phyloP scores from a whole-genome alignment of 2,113 vertebrate species.

The Leucoraja erinaceus region DNA sequence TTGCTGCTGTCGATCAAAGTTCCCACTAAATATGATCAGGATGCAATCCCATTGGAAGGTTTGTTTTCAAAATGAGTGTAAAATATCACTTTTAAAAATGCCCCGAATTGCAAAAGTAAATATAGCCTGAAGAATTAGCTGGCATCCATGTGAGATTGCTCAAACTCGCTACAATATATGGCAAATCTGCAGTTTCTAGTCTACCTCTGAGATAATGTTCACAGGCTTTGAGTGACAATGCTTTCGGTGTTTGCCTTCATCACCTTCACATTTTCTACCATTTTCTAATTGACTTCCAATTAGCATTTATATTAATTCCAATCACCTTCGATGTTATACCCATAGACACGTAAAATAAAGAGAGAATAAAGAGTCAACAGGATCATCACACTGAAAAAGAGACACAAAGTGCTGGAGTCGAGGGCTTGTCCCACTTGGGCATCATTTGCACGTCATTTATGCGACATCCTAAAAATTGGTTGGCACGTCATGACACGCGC shows the following conservation, averaged over 20 bases:
- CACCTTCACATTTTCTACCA: background rate
- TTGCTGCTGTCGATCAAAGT: background rate
- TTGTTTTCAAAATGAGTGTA: background rate
- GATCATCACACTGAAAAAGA: background rate
- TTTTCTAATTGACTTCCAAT: background rate
- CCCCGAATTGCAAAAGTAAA: background rate
- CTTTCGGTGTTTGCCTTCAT: background rate
- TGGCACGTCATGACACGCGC: too few relatives aligned
- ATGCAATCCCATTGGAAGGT: background rate
- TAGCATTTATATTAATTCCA: background rate
- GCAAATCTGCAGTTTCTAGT: background rate
- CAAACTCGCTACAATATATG: background rate
- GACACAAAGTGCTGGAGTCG: too few relatives aligned
- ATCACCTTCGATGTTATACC: background rate
- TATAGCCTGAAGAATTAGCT: background rate
- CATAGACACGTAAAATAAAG: background rate
- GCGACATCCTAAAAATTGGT: too few relatives aligned
- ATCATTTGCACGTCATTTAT: too few relatives aligned
- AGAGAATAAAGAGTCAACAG: background rate
- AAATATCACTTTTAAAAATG: background rate
- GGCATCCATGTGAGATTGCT: background rate
- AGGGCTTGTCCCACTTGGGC: too few relatives aligned
- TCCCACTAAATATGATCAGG: background rate
- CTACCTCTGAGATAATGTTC: background rate
- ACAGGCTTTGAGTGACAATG: background rate